These are phyloP conservation scores for Trichoplusia ni DNA, from an alignment of 1,140 invertebrate species.

Conservation along the genomic window DNA sequence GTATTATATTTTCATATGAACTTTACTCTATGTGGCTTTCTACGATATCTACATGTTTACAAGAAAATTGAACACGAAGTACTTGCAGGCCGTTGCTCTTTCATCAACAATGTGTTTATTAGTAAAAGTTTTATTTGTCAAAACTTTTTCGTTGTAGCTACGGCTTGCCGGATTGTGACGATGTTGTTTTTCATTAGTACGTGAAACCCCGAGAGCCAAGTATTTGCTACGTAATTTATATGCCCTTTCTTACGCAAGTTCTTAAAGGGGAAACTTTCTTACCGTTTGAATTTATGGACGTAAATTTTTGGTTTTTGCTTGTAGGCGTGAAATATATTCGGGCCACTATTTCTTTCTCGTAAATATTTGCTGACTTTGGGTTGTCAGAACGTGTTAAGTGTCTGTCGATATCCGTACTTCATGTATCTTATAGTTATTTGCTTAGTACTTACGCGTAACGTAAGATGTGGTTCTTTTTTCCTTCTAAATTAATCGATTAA, in stretches of 20 bases:
- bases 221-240: constrained; percentile 47
- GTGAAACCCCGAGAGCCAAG: constrained; percentile 21
- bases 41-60: too few species aligned
- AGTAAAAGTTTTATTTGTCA: constrained; percentile 12
- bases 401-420: too few species aligned
- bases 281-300: constrained; percentile 31
- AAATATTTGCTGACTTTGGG: neutral
- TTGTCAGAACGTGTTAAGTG: too few species aligned
- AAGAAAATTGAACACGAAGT: constrained; percentile 29
- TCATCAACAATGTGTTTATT: constrained; percentile 20
- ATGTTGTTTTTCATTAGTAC: constrained; percentile 52
- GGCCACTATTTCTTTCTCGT: neutral
- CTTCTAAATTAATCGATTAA: too few species aligned
- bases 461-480: too few species aligned
- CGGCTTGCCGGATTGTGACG: constrained; percentile 33
- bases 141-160: constrained; percentile 34
- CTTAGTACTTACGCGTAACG: too few species aligned
- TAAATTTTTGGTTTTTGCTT: constrained; percentile 10
- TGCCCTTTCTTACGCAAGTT: constrained; percentile 40
- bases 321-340: constrained; percentile 9
- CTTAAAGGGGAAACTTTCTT: constrained; percentile 33
- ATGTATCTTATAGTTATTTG: too few species aligned
- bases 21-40: too few species aligned
- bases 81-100: neutral
- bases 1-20: too few species aligned